A percentile compares a stretch with the other conserved stretches of the same genome.
These are phyloP conservation scores for Engraulis encrasicolus DNA, from an alignment of 2,113 vertebrate genomes.

Conservation along the genomic window DNA sequence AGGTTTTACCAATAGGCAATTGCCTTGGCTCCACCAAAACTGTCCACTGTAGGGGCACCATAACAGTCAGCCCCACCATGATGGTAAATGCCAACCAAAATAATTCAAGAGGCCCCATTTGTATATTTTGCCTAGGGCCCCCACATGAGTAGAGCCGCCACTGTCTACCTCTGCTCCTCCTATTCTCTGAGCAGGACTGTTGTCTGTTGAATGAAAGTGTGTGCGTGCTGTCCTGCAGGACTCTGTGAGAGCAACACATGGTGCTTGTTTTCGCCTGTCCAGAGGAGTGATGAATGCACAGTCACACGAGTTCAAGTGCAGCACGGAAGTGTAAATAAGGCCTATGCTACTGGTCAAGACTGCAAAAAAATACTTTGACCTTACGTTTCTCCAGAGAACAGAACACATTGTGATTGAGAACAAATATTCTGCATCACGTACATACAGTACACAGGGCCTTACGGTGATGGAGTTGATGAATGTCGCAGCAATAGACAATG, in stretches of 20 bases:
- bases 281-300: slow-evolving; percentile 19
- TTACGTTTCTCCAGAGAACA: not conserved
- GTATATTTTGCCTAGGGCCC: too few species aligned
- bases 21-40: too few species aligned
- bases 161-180: too few species aligned
- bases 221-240: slow-evolving; percentile 9
- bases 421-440: not conserved
- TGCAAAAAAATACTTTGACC: slow-evolving; percentile 16
- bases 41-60: too few species aligned
- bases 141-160: too few species aligned
- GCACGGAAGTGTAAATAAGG: not conserved
- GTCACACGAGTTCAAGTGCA: slow-evolving; percentile 11
- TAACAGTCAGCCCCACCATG: too few species aligned
- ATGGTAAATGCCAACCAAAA: too few species aligned
- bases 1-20: too few species aligned
- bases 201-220: not conserved
- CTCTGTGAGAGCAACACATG: slow-evolving; percentile 25
- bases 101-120: too few species aligned
- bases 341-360: not conserved
- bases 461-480: too few species aligned
- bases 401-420: not conserved
- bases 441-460: too few species aligned
- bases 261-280: slow-evolving; percentile 26
- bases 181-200: not conserved
- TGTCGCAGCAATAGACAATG: too few species aligned